Evolutionary conservation across 2,113 vertebrate genomes (phyloP).

Genomic region (Peromyscus polionotus): DNA sequence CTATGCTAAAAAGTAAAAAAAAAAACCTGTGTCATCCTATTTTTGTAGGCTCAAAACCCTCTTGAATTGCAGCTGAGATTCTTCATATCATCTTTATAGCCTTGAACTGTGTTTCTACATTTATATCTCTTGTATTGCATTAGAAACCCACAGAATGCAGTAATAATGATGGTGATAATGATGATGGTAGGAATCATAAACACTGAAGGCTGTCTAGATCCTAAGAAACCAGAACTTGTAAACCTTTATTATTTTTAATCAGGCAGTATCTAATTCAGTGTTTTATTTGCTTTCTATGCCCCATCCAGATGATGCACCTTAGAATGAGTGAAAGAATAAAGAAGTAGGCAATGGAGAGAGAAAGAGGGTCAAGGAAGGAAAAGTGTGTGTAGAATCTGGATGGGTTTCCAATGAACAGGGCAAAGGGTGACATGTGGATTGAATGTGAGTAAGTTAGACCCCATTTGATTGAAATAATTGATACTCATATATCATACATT

Average conservation of each 20-base stretch:
- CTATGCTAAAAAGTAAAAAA: conserved; percentile 21
- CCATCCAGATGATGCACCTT: background rate
- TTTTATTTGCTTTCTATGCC: conserved; percentile 10
- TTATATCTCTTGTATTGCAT: background rate
- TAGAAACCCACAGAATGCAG: conserved; percentile 19
- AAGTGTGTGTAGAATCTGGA: conserved; percentile 7
- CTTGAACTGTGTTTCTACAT: background rate
- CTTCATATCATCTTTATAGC: background rate
- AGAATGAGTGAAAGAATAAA: conserved; percentile 36
- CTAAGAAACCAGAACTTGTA: background rate
- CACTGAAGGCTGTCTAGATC: background rate
- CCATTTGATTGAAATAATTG: conserved; percentile 39
- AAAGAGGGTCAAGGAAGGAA: background rate
- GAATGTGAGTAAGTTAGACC: background rate
- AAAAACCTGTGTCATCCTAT: background rate
- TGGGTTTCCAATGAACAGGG: background rate
- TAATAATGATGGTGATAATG: background rate
- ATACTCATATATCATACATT: background rate
- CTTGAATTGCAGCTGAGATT: conserved; percentile 27
- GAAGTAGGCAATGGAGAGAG: background rate
- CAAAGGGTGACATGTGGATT: background rate
- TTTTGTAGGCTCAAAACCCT: conserved; percentile 35
- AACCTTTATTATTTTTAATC: conserved; percentile 26
- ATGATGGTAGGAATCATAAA: background rate
- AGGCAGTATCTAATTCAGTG: conserved; percentile 3